Conservation (phyloP, 2,888 invertebrate species). For the Agrochola macilenta region DNA sequence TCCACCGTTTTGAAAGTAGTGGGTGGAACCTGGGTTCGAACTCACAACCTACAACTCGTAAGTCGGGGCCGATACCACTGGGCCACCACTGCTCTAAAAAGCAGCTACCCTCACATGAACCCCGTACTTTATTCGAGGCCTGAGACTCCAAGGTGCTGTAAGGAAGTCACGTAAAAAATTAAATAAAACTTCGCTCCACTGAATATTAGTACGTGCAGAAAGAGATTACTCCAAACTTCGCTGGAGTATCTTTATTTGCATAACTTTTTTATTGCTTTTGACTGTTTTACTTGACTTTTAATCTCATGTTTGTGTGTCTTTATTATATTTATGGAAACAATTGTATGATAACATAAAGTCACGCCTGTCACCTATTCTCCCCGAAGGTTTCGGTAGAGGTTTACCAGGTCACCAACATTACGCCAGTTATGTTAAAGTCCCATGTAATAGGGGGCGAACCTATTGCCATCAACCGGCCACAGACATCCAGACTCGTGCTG, state of each 20-base stretch:
- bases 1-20: too few species aligned
- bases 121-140: slow-evolving; percentile 40
- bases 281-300: slow-evolving; percentile 37
- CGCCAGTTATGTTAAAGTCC: too few species aligned
- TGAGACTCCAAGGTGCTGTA: slow-evolving; percentile 41
- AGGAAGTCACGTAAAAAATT: slow-evolving; percentile 75
- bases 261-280: slow-evolving; percentile 59
- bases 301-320: not conserved
- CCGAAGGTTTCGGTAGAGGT: too few species aligned
- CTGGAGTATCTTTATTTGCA: slow-evolving; percentile 51
- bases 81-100: not conserved
- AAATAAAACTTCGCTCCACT: slow-evolving; percentile 69
- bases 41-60: too few species aligned
- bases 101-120: slow-evolving; percentile 40
- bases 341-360: not conserved
- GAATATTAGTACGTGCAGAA: slow-evolving; percentile 61
- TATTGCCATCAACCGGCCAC: too few species aligned
- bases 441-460: too few species aligned
- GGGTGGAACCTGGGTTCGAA: too few species aligned
- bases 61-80: too few species aligned
- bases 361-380: too few species aligned
- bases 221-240: slow-evolving; percentile 60
- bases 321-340: not conserved
- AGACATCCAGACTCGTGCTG: too few species aligned
- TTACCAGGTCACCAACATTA: too few species aligned